A percentile compares a stretch with the other conserved stretches of the same genome.
Evolutionary conservation across 2,797 vertebrate genomes (phyloP).

Genomic region (Eremophila alpestris): DNA sequence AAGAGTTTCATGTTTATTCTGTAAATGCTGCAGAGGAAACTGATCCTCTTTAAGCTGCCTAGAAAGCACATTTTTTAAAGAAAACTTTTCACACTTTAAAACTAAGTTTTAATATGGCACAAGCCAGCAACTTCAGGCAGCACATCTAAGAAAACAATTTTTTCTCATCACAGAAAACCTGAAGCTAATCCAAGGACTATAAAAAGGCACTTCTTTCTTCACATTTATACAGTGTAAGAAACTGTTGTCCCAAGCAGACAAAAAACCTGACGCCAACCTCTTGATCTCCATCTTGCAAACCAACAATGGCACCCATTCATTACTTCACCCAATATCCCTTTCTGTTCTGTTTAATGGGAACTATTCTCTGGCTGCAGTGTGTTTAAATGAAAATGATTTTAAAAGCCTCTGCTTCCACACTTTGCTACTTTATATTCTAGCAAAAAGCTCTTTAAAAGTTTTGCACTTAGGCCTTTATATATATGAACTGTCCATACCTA

Average conservation of each 20-base stretch:
- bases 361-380: background rate
- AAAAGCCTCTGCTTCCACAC: background rate
- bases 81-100: background rate
- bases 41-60: background rate
- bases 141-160: background rate
- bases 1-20: background rate
- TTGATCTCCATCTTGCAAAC: background rate
- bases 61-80: background rate
- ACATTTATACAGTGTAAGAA: background rate
- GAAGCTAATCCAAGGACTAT: background rate
- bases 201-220: background rate
- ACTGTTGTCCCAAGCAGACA: background rate
- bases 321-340: background rate
- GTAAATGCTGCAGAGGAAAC: background rate
- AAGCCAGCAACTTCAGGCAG: background rate
- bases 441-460: background rate
- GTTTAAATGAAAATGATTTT: background rate
- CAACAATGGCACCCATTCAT: background rate
- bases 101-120: background rate
- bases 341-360: background rate
- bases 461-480: background rate
- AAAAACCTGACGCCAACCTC: background rate
- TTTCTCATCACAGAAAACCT: background rate
- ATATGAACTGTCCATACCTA: background rate
- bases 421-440: background rate